Conservation (phyloP, 2,113 vertebrate genomes). For the Syrmaticus mikado region DNA sequence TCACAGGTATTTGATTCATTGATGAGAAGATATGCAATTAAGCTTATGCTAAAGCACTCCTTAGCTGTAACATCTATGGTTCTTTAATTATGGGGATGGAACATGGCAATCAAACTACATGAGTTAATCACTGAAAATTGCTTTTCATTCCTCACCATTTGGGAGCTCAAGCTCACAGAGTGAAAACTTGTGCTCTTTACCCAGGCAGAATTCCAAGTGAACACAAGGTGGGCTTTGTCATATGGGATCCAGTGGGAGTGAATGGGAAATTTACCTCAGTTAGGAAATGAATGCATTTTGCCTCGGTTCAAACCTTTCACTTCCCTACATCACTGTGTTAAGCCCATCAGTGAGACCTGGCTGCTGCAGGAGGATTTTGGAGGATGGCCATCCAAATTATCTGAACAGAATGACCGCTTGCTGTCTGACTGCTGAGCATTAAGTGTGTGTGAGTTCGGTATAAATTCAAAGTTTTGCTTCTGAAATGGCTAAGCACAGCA, state of each 20-base stretch:
- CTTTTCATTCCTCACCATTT: constrained; percentile 5
- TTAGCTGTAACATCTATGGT: constrained; percentile 36
- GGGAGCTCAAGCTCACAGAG: background rate
- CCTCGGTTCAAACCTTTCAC: background rate
- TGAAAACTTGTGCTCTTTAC: background rate
- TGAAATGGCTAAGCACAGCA: rapidly evolving
- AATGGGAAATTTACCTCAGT: background rate
- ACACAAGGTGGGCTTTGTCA: background rate
- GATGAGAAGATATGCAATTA: constrained; percentile 46
- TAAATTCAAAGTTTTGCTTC: background rate
- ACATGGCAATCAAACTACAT: background rate
- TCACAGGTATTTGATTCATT: constrained; percentile 8
- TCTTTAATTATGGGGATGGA: constrained; percentile 36
- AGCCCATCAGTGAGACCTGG: background rate
- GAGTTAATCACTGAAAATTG: constrained; percentile 31
- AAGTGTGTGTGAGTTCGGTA: background rate
- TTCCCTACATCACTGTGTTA: background rate
- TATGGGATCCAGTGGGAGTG: background rate
- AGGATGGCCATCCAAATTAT: rapidly evolving
- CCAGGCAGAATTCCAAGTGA: background rate
- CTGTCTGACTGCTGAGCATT: background rate
- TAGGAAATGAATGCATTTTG: background rate
- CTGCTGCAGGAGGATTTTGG: background rate
- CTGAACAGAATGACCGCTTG: background rate
- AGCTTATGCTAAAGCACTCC: constrained; percentile 18